phyloP scores from a whole-genome alignment of 2,113 vertebrate genomes.

The Polypterus bichir region DNA sequence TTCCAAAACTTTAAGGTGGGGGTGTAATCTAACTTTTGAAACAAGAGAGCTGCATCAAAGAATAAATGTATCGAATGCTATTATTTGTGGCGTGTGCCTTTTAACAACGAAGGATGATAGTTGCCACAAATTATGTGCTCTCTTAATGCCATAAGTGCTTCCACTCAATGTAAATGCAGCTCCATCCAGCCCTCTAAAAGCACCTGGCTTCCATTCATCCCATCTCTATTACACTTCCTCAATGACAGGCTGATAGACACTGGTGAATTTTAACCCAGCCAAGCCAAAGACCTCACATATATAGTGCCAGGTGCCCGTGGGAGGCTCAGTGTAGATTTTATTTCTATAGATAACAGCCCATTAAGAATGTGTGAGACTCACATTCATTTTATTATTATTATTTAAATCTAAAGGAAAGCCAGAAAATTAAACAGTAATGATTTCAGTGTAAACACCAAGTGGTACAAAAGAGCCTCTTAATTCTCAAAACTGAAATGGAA shows the following conservation, averaged over 20 bases:
- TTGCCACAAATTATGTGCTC: constrained; percentile 1
- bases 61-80: background rate
- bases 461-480: no score
- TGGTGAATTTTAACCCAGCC: constrained; percentile 37
- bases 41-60: background rate
- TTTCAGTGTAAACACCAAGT: no score
- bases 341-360: constrained; percentile 68
- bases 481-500: no score
- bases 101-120: background rate
- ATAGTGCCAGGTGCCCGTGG: constrained; percentile 37
- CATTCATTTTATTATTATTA: constrained; percentile 1
- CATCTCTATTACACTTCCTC: constrained; percentile 31
- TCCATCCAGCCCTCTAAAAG: constrained; percentile 21
- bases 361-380: constrained; percentile 49
- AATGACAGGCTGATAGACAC: constrained; percentile 35
- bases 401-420: no score
- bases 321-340: constrained; percentile 49
- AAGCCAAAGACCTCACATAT: constrained; percentile 31
- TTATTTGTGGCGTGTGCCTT: background rate
- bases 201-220: constrained; percentile 36
- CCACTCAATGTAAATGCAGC: constrained; percentile 22
- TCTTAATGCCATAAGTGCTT: constrained; percentile 12
- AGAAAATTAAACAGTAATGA: no score
- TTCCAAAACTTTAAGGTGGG: no score
- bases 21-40: no score